phyloP scores from a whole-genome alignment of 1,140 invertebrate genomes.

The Trichoplusia ni region DNA sequence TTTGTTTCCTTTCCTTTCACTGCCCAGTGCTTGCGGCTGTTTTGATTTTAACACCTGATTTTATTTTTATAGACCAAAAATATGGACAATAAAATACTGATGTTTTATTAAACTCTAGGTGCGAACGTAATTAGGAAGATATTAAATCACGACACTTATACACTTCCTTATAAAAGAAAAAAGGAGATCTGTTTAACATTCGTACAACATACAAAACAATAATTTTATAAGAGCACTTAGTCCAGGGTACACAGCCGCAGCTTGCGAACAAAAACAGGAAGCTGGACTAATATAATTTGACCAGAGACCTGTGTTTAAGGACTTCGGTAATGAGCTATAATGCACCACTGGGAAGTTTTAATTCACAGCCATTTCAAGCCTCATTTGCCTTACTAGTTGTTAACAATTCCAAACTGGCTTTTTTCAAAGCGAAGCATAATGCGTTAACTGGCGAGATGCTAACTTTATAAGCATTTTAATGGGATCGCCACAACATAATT shows the following conservation, averaged over 20 bases:
- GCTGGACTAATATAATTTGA: constrained; percentile 34
- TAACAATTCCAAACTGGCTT: constrained; percentile 1
- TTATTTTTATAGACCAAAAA: constrained; percentile 11
- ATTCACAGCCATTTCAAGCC: constrained; percentile 35
- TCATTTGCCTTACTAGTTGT: constrained; percentile 36
- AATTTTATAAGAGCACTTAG: background rate
- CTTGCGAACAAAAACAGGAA: constrained; percentile 34
- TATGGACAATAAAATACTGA: background rate
- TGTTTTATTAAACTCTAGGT: no score
- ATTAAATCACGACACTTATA: no score
- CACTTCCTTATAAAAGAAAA: no score
- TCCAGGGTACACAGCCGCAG: constrained; percentile 2
- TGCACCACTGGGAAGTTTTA: constrained; percentile 33
- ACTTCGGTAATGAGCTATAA: constrained; percentile 38
- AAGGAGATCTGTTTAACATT: background rate
- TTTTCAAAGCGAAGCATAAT: background rate
- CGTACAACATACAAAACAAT: background rate
- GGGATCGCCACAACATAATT: no score
- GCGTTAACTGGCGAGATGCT: no score
- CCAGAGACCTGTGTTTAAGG: constrained; percentile 31
- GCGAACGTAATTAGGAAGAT: no score
- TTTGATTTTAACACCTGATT: constrained; percentile 49
- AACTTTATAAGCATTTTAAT: no score
- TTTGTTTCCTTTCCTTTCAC: constrained; percentile 60
- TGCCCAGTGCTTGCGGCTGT: constrained; percentile 38